These are phyloP conservation scores for Formica exsecta DNA, from an alignment of 1,140 invertebrate genomes.

Conservation along the genomic window DNA sequence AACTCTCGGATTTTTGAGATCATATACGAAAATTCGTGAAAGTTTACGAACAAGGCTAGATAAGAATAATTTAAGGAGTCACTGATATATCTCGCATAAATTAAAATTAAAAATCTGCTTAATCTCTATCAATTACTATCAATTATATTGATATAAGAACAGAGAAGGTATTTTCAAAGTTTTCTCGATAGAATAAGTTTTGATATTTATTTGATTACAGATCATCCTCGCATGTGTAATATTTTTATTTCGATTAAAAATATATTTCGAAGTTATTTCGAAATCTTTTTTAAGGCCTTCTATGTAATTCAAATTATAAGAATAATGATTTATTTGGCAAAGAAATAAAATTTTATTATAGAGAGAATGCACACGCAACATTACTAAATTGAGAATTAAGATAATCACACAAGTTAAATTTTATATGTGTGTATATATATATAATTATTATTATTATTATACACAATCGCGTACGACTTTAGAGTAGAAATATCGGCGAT, in stretches of 20 bases:
- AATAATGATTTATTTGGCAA: not conserved
- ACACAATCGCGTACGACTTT: not conserved
- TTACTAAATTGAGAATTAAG: not conserved
- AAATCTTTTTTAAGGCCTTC: not conserved
- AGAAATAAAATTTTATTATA: not conserved
- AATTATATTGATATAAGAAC: not conserved
- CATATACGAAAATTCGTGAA: not conserved
- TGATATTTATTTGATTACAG: not conserved
- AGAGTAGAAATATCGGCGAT: not conserved
- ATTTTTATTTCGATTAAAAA: not conserved
- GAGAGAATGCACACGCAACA: not conserved
- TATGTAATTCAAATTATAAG: not conserved
- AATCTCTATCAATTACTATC: not conserved
- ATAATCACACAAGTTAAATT: not conserved
- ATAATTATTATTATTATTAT: not conserved
- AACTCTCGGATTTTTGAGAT: not conserved
- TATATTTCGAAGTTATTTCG: not conserved
- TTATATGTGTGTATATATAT: not conserved
- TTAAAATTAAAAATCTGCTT: not conserved
- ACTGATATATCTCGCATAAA: not conserved
- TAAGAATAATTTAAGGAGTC: slow-evolving; percentile 8
- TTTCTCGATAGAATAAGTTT: not conserved
- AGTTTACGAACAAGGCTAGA: not conserved
- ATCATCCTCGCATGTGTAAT: not conserved
- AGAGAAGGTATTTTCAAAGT: not conserved